Base-by-base conservation (phyloP, 2,113 vertebrate genomes). In the Halichoeres trimaculatus region DNA sequence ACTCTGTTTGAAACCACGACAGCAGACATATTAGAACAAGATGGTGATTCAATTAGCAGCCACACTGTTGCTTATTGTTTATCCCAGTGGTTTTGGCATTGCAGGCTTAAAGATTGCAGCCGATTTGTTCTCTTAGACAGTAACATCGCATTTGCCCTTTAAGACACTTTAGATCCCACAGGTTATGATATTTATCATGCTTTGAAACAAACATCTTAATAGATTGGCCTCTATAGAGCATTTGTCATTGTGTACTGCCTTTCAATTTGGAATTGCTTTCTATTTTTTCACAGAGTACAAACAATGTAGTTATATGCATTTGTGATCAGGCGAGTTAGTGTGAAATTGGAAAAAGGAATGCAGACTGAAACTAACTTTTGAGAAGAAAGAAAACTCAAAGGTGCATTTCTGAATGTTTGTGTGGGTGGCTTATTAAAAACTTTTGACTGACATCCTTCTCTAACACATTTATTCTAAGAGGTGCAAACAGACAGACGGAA, bases 21-120 rank as follows among this genome's bases (percentile, higher is more conserved):
- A 61, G 74, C 41, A 79, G 67, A 78, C 79, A 67, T 80, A 81
- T 86, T 67, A 80, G 45, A 62, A 76, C 47, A 70, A 71, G 59
- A 74, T 75, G 74, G 36, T 67, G 43, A 80, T 80, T 85, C 71
- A 88, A 88, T 88, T 84, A 88, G 65, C 71, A 72, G 72, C 54
- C 72, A 74, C 66, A 35, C n/a, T 80, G 57, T 65, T 69, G 26
- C 36, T 61, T 70, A 63, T 5, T 60, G 24, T 54, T 69, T 43
- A 58, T 50, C 69, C 4, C n/a, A 73, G 53, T 14, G 36, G 51
- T 54, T 52, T 30, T 45, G 63, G 48, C 41, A 58, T 50, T 10
- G 36, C 20, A 35, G 35, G 51, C n/a, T 24, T 20, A n/a, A 67
- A 68, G 47, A n/a, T 20, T 5, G 34, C 35, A 56, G 38, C 17